Evolutionary conservation across 2,888 invertebrate species (phyloP), one percentile per base, ranked within the genome.

Genomic region (Linyphia triangularis): DNA sequence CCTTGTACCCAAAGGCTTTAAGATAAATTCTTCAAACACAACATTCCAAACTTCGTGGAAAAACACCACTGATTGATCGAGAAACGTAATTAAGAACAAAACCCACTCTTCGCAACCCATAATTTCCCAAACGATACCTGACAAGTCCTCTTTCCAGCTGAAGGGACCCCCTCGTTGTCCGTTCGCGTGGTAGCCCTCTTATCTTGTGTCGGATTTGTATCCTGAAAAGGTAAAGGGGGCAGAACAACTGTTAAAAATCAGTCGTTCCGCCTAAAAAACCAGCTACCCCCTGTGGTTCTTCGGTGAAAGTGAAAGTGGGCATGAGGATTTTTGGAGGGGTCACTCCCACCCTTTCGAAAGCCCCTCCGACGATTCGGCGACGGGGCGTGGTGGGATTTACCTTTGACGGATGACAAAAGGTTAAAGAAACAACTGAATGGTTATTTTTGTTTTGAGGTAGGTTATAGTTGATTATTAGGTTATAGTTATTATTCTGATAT

Each of bases 401-500:
- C 72, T 86, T 51, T 86, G 85, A 86, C 85, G 85, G 85, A 86
- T 86, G 85, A 86, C 85, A 86, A 79, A 72, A 86, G 85, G 79
- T 86, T 67, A 83, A 81, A 70, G 81, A 59, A 69, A 81, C 69
- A 67, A 51, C 16, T 40, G 10, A 13, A 16, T 16, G 51, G 51
- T 13, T 13, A n/a, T n/a, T 51, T 51, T 16, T 51, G 16, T n/a
- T n/a, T n/a, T n/a, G 51, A 13, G 51, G 51, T 51, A 51, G 4
- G 33, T 33, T 33, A 33, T 9, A 33, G 33, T 33, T 33, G 33
- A 33, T n/a, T n/a, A n/a, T n/a, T n/a, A n/a, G n/a, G n/a, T n/a
- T n/a, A n/a, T n/a, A n/a, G n/a, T n/a, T n/a, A n/a, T n/a, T n/a
- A n/a, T n/a, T n/a, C n/a, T n/a, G n/a, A n/a, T n/a, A n/a, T n/a